Evolutionary conservation across 1,140 invertebrate genomes (phyloP).

Genomic region (Cyphomyrmex costatus): DNA sequence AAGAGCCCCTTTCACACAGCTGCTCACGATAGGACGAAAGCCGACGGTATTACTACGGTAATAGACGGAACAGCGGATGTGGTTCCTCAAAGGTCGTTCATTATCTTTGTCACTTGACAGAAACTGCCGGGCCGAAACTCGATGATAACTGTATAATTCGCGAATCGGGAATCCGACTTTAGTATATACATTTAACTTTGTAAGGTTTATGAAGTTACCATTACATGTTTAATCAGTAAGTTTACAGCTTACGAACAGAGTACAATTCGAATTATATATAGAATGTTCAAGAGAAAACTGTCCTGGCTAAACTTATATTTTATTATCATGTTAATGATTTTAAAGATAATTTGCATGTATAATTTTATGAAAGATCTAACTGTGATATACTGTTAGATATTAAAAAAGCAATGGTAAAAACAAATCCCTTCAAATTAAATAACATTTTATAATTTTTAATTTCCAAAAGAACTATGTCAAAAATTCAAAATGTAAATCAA

Average conservation of each 20-base stretch:
- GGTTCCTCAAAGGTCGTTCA: conserved; percentile 78
- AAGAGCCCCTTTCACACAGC: conserved; percentile 66
- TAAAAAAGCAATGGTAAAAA: no score
- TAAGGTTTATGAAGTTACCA: neutral
- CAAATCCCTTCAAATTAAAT: no score
- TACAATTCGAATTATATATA: neutral
- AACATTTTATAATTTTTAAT: no score
- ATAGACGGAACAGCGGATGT: conserved; percentile 76
- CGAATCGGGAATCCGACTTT: neutral
- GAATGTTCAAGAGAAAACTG: neutral
- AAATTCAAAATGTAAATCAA: no score
- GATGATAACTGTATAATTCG: conserved; percentile 17
- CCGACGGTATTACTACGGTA: conserved; percentile 75
- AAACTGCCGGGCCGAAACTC: neutral
- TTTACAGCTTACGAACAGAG: neutral
- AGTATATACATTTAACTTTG: neutral
- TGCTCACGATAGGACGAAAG: conserved; percentile 56
- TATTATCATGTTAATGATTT: neutral
- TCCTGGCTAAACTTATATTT: neutral
- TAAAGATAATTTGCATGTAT: neutral
- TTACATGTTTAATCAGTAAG: conserved; percentile 1
- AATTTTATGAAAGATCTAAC: neutral
- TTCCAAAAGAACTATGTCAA: no score
- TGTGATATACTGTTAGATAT: neutral
- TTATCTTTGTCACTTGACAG: conserved; percentile 69